phyloP scores from a whole-genome alignment of 2,888 invertebrate genomes.

The Netelia melanura region DNA sequence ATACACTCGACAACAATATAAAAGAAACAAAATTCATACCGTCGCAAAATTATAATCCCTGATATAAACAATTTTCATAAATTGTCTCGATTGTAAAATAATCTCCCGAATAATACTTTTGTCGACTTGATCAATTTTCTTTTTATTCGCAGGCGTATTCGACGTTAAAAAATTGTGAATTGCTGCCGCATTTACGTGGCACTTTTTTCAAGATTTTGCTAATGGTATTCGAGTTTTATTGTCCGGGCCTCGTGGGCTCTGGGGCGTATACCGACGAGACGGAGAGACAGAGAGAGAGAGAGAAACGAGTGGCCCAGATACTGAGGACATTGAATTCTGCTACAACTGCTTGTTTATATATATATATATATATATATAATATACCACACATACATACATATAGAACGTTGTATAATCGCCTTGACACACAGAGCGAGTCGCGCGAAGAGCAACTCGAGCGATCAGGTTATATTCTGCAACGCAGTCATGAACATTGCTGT shows the following conservation, averaged over 20 bases:
- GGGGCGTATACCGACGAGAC: slow-evolving; percentile 25
- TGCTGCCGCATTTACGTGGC: neutral
- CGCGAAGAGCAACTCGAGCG: slow-evolving; percentile 49
- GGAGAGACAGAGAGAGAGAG: slow-evolving; percentile 29
- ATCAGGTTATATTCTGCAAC: slow-evolving; percentile 59
- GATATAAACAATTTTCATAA: neutral
- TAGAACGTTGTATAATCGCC: slow-evolving; percentile 70
- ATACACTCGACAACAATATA: too few relatives aligned
- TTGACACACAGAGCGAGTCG: slow-evolving; percentile 70
- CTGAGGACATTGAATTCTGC: slow-evolving; percentile 67
- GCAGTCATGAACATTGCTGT: slow-evolving; percentile 66
- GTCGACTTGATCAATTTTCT: neutral
- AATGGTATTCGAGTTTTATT: slow-evolving; percentile 2
- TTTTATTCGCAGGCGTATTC: neutral
- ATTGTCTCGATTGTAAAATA: neutral
- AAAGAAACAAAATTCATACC: neutral
- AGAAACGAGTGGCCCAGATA: slow-evolving; percentile 71
- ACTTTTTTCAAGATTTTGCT: neutral
- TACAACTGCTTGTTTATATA: slow-evolving; percentile 35
- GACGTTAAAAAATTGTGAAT: neutral
- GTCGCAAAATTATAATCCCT: neutral
- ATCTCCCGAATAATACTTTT: neutral
- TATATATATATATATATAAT: slow-evolving; percentile 21
- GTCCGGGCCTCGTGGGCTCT: slow-evolving; percentile 34
- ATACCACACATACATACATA: slow-evolving; percentile 31